Evolutionary conservation across 1,140 invertebrate species (phyloP).

Genomic region (Lutraria rhynchaena): DNA sequence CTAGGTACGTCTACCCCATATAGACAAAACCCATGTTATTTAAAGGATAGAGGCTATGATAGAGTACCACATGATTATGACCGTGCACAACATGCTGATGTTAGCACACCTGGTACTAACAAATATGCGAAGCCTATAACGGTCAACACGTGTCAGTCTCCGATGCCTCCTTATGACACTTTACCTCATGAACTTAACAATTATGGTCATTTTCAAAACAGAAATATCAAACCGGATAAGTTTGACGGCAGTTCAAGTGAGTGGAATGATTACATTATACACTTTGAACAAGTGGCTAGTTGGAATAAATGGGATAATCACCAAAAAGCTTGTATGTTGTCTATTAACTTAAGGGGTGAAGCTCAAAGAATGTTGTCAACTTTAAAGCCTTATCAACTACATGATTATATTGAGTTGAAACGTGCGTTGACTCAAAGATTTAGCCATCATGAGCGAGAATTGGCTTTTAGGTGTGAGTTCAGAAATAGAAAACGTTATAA

Average conservation of each 20-base stretch:
- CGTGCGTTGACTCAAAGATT: slow-evolving; percentile 32
- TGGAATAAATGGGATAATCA: slow-evolving; percentile 51
- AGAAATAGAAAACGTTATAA: slow-evolving; percentile 12
- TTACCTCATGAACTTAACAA: neutral
- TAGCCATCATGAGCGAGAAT: slow-evolving; percentile 28
- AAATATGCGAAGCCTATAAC: neutral
- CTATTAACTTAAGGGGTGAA: slow-evolving; percentile 44
- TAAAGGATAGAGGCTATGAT: too few species aligned
- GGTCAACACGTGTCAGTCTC: too few species aligned
- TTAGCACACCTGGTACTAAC: neutral
- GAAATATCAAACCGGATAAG: slow-evolving; percentile 37
- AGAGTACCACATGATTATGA: too few species aligned
- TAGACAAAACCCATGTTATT: neutral
- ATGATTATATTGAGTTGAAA: slow-evolving; percentile 20
- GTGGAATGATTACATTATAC: slow-evolving; percentile 57
- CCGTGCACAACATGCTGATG: too few species aligned
- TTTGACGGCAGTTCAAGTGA: slow-evolving; percentile 48
- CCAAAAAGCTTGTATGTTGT: slow-evolving; percentile 44
- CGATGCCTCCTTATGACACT: too few species aligned
- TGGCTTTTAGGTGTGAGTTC: slow-evolving; percentile 46
- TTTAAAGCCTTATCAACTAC: slow-evolving; percentile 4
- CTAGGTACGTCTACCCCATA: neutral
- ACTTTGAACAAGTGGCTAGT: slow-evolving; percentile 53
- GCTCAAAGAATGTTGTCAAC: slow-evolving; percentile 42
- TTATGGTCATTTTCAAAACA: neutral